Evolutionary conservation across 2,113 vertebrate genomes (phyloP).

Genomic region (Xenus cinereus): DNA sequence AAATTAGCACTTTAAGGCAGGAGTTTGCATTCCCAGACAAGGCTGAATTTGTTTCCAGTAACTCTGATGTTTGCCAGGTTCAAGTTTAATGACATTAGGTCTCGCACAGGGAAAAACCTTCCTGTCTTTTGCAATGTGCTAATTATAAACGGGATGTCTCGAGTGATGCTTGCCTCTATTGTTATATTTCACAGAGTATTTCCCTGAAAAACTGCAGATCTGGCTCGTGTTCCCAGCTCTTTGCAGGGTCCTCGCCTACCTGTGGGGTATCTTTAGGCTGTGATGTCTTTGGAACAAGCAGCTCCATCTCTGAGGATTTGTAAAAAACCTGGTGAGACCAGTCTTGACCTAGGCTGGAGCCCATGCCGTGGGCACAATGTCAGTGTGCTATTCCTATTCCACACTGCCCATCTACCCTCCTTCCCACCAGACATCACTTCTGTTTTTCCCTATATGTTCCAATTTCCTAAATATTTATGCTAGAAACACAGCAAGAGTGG

Average conservation of each 20-base stretch:
- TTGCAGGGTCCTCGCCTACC: background rate
- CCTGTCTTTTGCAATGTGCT: background rate
- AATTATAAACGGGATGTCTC: background rate
- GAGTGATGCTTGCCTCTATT: background rate
- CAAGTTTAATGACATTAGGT: background rate
- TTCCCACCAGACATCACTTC: background rate
- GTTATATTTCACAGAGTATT: background rate
- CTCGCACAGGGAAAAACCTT: background rate
- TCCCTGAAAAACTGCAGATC: background rate
- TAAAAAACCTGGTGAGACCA: background rate
- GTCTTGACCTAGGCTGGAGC: background rate
- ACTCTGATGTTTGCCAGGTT: background rate
- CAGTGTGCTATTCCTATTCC: background rate
- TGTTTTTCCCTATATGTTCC: background rate
- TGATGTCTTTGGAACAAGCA: background rate
- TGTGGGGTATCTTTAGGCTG: rapidly evolving
- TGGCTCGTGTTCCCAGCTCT: background rate
- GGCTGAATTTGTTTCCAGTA: background rate
- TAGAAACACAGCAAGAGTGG: background rate
- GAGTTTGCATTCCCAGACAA: background rate
- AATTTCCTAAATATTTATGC: background rate
- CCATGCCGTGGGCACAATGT: rapidly evolving
- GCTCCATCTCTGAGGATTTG: too few relatives aligned
- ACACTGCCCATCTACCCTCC: background rate
- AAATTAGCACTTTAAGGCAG: background rate